Evolutionary conservation across 2,888 invertebrate genomes (phyloP).

Genomic region (Eupithecia subfuscata): DNA sequence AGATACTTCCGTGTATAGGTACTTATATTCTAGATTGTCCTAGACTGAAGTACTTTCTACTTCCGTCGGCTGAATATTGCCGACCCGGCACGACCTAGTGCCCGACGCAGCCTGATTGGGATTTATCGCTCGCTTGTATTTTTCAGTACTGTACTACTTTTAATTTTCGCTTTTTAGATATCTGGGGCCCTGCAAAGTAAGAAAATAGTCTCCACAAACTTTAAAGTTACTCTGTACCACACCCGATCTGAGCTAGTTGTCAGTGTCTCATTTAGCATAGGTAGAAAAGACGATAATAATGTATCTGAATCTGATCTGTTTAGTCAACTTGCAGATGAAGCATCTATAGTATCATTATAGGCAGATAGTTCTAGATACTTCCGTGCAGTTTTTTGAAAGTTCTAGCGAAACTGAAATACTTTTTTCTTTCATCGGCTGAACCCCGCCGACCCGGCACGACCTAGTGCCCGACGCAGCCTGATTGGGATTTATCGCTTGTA

Average conservation of each 20-base stretch:
- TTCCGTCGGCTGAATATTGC: not conserved
- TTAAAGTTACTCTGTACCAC: too few species aligned
- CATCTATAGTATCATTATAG: too few species aligned
- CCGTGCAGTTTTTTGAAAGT: not conserved
- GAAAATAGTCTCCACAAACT: not conserved
- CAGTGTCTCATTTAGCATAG: not conserved
- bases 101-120: constrained; percentile 74
- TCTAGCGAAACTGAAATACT: not conserved
- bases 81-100: constrained; percentile 67
- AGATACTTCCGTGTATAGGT: too few species aligned
- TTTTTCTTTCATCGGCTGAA: not conserved
- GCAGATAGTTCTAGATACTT: not conserved
- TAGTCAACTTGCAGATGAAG: too few species aligned
- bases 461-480: constrained; percentile 73
- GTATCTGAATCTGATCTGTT: not conserved
- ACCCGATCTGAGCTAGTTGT: not conserved
- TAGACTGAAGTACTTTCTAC: not conserved
- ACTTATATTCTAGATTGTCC: too few species aligned
- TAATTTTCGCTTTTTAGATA: not conserved
- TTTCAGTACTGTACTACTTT: constrained; percentile 48
- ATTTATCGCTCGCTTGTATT: constrained; percentile 67
- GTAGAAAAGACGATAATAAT: not conserved
- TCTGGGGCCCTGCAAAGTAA: not conserved
- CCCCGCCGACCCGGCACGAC: constrained; percentile 53
- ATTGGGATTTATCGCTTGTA: constrained; percentile 78